Percentiles rank a stretch among this genome's conserved stretches.
phyloP scores from a whole-genome alignment of 2,888 invertebrate species.

The Ganaspis brasiliensis region DNA sequence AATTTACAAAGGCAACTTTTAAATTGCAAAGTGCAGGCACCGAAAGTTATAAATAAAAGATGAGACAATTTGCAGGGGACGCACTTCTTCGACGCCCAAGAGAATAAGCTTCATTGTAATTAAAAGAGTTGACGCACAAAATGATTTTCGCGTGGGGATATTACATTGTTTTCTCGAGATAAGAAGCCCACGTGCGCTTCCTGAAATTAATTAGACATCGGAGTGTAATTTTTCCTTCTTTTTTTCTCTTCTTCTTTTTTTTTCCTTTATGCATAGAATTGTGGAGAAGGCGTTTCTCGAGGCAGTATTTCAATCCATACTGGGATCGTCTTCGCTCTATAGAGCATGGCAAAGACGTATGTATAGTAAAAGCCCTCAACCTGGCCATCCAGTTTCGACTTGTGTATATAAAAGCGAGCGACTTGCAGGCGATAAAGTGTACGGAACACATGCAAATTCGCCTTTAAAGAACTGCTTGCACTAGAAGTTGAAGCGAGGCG shows the following conservation, averaged over 20 bases:
- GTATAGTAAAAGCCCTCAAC: no score
- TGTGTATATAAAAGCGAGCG: constrained; percentile 4
- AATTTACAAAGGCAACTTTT: constrained; percentile 10
- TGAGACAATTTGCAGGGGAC: constrained; percentile 29
- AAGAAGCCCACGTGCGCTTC: constrained; percentile 42
- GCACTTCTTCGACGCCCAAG: constrained; percentile 25
- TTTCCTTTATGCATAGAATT: constrained; percentile 15
- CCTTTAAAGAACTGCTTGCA: constrained; percentile 18
- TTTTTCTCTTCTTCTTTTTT: no score
- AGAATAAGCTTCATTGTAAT: constrained; percentile 26
- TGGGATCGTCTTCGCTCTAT: constrained; percentile 8
- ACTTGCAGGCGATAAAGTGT: constrained; percentile 27
- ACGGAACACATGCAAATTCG: constrained; percentile 45
- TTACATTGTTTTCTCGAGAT: constrained; percentile 35
- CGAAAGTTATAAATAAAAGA: constrained; percentile 32
- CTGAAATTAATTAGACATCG: constrained; percentile 39
- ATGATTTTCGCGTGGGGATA: constrained; percentile 41
- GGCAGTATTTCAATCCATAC: constrained; percentile 20
- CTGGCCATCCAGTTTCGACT: neutral
- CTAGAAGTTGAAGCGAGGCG: constrained; percentile 43
- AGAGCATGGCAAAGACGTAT: neutral
- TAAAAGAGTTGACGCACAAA: constrained; percentile 40
- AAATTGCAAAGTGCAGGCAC: constrained; percentile 34
- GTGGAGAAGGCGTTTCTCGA: constrained; percentile 12
- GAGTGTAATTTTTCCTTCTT: neutral